Evolutionary conservation across 2,888 invertebrate genomes (phyloP).

Genomic region (Tanytarsus gracilentus): DNA sequence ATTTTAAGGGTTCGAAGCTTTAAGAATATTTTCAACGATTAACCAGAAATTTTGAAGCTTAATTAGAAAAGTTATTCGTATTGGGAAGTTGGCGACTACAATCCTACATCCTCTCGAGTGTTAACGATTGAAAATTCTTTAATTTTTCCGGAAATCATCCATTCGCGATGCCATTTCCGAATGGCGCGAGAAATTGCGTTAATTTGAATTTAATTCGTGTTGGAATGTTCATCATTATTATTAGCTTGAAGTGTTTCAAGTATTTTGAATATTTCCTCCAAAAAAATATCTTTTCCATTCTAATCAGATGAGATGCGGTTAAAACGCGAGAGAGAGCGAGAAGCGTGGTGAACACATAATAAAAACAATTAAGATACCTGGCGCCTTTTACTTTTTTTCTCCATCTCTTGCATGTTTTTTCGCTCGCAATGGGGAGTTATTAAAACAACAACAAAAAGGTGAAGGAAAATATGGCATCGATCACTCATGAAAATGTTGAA

Average conservation of each 20-base stretch:
- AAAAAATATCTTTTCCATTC: background rate
- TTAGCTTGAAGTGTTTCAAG: too few relatives aligned
- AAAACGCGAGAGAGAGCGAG: background rate
- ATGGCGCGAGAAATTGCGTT: background rate
- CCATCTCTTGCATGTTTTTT: background rate
- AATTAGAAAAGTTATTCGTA: too few relatives aligned
- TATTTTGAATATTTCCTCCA: too few relatives aligned
- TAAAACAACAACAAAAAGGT: background rate
- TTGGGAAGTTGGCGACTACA: too few relatives aligned
- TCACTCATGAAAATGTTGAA: background rate
- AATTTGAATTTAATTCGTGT: background rate
- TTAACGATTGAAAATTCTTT: background rate
- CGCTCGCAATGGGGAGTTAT: background rate
- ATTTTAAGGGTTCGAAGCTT: too few relatives aligned
- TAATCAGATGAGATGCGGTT: background rate
- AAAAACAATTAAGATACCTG: conserved; percentile 12
- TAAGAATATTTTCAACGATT: too few relatives aligned
- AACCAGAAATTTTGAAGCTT: too few relatives aligned
- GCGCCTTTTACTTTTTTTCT: background rate
- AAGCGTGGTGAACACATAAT: background rate
- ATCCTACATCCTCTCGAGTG: too few relatives aligned
- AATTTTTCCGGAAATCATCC: background rate
- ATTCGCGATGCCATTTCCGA: background rate
- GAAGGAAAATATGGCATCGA: background rate
- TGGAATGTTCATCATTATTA: too few relatives aligned